These are phyloP conservation scores for Rugalucina vietnamica DNA, from an alignment of 2,888 invertebrate species.

Conservation along the genomic window DNA sequence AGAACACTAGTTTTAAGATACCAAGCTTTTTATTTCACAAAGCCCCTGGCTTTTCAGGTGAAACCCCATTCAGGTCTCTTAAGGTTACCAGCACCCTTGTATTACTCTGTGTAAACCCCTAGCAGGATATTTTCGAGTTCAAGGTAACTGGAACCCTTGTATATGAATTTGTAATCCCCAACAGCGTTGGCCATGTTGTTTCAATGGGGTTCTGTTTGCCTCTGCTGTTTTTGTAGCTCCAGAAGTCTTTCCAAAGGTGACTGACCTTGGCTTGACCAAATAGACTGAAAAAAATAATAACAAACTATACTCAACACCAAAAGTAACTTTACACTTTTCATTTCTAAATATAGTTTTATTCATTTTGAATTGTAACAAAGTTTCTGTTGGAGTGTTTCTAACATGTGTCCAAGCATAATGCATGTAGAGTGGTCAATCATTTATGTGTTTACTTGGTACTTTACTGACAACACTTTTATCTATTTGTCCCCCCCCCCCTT, in stretches of 20 bases:
- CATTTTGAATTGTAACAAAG: too few species aligned
- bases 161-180: constrained; percentile 33
- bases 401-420: too few species aligned
- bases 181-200: constrained; percentile 21
- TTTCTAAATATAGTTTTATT: too few species aligned
- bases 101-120: constrained; percentile 4
- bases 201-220: constrained; percentile 83
- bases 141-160: constrained; percentile 48
- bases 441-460: too few species aligned
- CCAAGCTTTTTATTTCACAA: constrained; percentile 13
- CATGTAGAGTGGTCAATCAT: too few species aligned
- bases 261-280: constrained; percentile 89
- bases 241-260: constrained; percentile 92
- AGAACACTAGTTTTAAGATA: constrained; percentile 4
- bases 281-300: constrained; percentile 86
- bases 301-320: too few species aligned
- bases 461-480: background rate
- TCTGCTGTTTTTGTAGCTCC: constrained; percentile 89
- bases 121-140: background rate
- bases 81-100: constrained; percentile 12
- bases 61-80: background rate
- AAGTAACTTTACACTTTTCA: too few species aligned
- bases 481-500: background rate
- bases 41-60: background rate
- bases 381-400: too few species aligned